Percentiles rank a stretch among this genome's conserved stretches.
phyloP scores from a whole-genome alignment of 2,888 invertebrate genomes.

The Parnassius apollo region DNA sequence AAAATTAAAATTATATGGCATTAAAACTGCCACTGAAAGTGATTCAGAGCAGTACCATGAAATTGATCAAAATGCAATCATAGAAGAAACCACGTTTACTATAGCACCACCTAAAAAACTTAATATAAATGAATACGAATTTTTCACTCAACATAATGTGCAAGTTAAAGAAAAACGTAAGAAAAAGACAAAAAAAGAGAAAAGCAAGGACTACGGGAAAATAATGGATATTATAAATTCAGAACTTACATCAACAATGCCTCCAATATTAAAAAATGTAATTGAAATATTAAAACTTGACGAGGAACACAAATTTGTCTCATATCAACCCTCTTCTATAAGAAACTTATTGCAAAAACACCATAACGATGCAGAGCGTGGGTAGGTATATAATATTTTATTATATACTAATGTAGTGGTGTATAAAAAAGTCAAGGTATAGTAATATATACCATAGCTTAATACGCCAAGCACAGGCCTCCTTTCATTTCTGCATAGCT shows the following conservation, averaged over 20 bases:
- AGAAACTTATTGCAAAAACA: slow-evolving; percentile 35
- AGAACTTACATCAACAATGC: slow-evolving; percentile 48
- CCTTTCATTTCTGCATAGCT: too few relatives aligned
- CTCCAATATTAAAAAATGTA: slow-evolving; percentile 50
- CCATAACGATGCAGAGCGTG: slow-evolving; percentile 47
- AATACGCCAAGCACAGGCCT: too few relatives aligned
- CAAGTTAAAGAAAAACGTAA: slow-evolving; percentile 32
- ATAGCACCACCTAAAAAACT: slow-evolving; percentile 37
- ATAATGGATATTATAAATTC: slow-evolving; percentile 61
- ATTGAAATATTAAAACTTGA: slow-evolving; percentile 42
- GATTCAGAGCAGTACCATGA: slow-evolving; percentile 69
- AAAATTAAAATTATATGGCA: slow-evolving; percentile 50
- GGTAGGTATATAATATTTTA: slow-evolving; percentile 37
- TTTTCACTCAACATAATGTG: slow-evolving; percentile 55
- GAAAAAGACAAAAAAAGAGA: slow-evolving; percentile 36
- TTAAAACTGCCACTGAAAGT: slow-evolving; percentile 39
- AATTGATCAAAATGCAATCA: slow-evolving; percentile 47
- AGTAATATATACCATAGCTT: too few relatives aligned
- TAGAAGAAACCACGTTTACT: slow-evolving; percentile 41
- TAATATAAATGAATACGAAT: slow-evolving; percentile 50
- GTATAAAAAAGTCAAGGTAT: too few relatives aligned
- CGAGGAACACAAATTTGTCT: slow-evolving; percentile 39
- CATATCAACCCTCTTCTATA: slow-evolving; percentile 36
- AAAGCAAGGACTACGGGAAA: slow-evolving; percentile 42
- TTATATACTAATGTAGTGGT: too few relatives aligned